Evolutionary conservation across 2,888 invertebrate genomes (phyloP).

Genomic region (Petrolisthes manimaculis): DNA sequence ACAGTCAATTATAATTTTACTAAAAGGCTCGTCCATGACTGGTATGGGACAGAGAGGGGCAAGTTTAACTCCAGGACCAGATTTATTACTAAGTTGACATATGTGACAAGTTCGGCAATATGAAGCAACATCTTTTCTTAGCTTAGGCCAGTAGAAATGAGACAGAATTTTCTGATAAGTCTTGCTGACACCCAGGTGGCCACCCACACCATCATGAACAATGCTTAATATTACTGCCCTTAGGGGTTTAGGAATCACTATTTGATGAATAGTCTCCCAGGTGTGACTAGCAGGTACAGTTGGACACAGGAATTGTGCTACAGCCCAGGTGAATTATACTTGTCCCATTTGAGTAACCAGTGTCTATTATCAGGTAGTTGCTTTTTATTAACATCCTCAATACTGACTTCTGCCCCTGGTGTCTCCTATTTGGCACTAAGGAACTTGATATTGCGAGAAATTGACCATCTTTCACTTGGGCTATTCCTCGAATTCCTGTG

Average conservation of each 20-base stretch:
- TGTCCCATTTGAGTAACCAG: too few species aligned
- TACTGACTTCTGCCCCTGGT: too few species aligned
- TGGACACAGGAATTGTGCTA: too few species aligned
- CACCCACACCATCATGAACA: neutral
- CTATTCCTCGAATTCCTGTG: too few species aligned
- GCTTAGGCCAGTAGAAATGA: slow-evolving; percentile 8
- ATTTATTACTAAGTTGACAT: slow-evolving; percentile 3
- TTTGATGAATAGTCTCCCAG: neutral
- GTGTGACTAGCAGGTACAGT: neutral
- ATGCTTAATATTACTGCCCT: neutral
- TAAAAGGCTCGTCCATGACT: neutral
- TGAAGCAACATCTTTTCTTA: slow-evolving; percentile 12
- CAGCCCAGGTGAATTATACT: too few species aligned
- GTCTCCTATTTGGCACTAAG: too few species aligned
- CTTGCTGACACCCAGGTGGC: too few species aligned
- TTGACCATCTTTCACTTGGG: too few species aligned
- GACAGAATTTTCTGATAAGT: too few species aligned
- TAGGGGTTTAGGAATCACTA: neutral
- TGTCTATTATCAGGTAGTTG: too few species aligned
- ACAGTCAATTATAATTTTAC: slow-evolving; percentile 15
- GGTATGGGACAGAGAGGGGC: neutral
- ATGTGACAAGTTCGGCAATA: neutral
- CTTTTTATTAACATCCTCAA: too few species aligned
- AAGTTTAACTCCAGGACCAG: neutral
- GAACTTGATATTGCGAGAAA: too few species aligned